Conservation (phyloP, 2,113 vertebrate genomes). For the Pontoporia blainvillei region DNA sequence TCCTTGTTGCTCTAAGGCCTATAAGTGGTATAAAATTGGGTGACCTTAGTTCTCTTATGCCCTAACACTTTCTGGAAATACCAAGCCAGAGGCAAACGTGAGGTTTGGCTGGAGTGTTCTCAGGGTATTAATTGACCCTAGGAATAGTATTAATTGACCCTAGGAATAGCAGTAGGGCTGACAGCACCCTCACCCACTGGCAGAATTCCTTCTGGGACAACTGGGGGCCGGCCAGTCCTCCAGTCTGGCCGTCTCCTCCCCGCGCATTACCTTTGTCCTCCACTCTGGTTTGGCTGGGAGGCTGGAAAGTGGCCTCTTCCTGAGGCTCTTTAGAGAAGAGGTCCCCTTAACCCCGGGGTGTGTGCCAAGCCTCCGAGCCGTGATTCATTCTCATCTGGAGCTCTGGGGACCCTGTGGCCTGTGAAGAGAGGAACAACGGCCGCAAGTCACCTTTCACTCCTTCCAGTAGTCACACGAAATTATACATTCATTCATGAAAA, state of each 20-base stretch:
- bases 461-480: neutral
- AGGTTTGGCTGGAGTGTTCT: neutral
- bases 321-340: conserved; percentile 57
- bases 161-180: neutral
- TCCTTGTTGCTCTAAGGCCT: neutral
- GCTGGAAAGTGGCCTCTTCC: conserved; percentile 48
- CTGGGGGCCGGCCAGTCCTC: neutral
- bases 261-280: neutral
- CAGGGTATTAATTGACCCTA: neutral
- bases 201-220: neutral
- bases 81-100: neutral
- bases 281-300: neutral
- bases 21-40: neutral
- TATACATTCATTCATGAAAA: neutral
- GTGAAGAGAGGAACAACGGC: neutral
- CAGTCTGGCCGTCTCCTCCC: neutral
- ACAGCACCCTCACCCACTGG: neutral
- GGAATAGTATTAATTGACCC: neutral
- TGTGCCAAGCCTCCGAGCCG: conserved; percentile 16
- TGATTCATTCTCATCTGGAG: neutral
- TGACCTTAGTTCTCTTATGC: neutral
- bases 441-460: neutral
- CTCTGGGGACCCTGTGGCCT: neutral
- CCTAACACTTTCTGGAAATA: conserved; percentile 21
- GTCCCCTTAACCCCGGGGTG: conserved; percentile 6